Base-by-base conservation (phyloP, 2,797 vertebrate species). In the Sebastes vulpes region DNA sequence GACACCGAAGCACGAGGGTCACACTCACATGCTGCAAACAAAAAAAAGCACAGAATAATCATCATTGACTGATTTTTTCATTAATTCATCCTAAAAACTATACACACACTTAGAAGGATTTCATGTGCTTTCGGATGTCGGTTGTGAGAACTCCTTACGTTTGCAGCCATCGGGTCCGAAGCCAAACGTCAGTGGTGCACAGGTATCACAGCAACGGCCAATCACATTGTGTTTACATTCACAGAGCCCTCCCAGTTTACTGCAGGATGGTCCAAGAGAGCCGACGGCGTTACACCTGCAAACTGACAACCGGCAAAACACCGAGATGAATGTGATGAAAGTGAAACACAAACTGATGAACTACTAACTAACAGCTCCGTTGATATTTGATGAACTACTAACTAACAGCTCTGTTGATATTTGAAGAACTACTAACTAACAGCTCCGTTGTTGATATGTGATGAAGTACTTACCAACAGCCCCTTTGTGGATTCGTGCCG, bases 191-290 rank as follows among this genome's bases (percentile, higher is more conserved):
- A 96, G 90, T 0, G 93, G 91, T 25, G 96, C 95, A 63, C 97
- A 99, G 28, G 91, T 90, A 72, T 98, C 95, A 66, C 97, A 98
- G 93, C 97, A 97, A 57, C 94, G 95, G 9, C 97, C 97, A 29
- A 95, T 88, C 1, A 98, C 96, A 0, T 95, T 96, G 42, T 93
- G 89, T 89, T 97, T 97, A 91, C 97, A 98, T 18, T 94, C 91
- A 89, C 98, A 98, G 71, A 95, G 84, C 1, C 98, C 98, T 0
- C 96, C 97, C 57, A 97, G 89, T 64, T 89, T 95, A 85, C 93
- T 95, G 76, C 98, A 98, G 73, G 18, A 92, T 16, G 82, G 14
- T 1, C 94, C 92, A 1, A 94, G 46, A 0, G 97, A 96, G 3
- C 97, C 97, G 42, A 92, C 67, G 0, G 65, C 58, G 65, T 98